A percentile compares a stretch with the other conserved stretches of the same genome.
phyloP scores from a whole-genome alignment of 2,888 invertebrate genomes.

The Macrosoma leucophasiata region DNA sequence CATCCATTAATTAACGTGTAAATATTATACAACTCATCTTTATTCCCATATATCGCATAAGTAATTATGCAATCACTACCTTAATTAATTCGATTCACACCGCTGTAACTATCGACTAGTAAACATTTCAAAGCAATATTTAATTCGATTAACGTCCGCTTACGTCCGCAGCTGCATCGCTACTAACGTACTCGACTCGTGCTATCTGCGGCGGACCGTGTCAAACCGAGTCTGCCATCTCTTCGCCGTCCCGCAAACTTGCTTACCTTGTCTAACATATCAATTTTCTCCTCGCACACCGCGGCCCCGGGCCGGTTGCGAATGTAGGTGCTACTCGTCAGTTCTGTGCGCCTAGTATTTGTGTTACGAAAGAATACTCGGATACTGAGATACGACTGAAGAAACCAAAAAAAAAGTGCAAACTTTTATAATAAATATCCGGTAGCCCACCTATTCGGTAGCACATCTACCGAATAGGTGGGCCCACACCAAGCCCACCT shows the following conservation, averaged over 20 bases:
- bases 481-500: no score
- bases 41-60: conserved; percentile 11
- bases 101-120: conserved; percentile 19
- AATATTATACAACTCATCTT: conserved; percentile 1
- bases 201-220: conserved; percentile 15
- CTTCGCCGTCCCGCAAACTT: conserved; percentile 40
- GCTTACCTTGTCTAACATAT: conserved; percentile 66
- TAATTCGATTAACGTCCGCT: conserved; percentile 23
- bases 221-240: conserved; percentile 22
- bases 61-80: conserved; percentile 31
- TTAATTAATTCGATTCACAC: conserved; percentile 36
- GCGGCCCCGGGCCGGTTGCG: conserved; percentile 31
- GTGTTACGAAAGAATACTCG: conserved; percentile 70
- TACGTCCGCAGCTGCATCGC: conserved; percentile 25
- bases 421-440: conserved; percentile 23
- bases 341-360: conserved; percentile 65
- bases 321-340: conserved; percentile 32
- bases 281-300: conserved; percentile 53
- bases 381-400: conserved; percentile 38
- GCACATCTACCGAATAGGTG: no score
- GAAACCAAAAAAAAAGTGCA: conserved; percentile 27
- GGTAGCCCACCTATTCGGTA: no score
- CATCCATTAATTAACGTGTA: conserved; percentile 6
- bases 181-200: conserved; percentile 25
- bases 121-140: conserved; percentile 19